Percentiles rank a stretch among this genome's conserved stretches.
Conservation (phyloP, 2,888 invertebrate genomes). For the Alcis repandata region DNA sequence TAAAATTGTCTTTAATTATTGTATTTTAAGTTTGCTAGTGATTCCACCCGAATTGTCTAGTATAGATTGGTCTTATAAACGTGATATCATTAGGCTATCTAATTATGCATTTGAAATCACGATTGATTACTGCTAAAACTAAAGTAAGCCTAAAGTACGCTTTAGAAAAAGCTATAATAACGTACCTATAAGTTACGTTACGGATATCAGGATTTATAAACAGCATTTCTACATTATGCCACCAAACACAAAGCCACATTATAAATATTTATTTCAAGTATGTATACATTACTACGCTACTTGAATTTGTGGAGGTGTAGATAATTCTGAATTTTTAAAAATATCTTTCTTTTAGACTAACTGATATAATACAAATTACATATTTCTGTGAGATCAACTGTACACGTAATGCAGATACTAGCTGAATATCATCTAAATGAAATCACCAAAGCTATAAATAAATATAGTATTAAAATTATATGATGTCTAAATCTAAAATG, state of each 20-base stretch:
- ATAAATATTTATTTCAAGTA: conserved; percentile 57
- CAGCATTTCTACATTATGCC: conserved; percentile 4
- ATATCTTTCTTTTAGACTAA: conserved; percentile 44
- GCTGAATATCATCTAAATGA: conserved; percentile 11
- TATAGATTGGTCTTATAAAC: too few relatives aligned
- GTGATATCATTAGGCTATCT: too few relatives aligned
- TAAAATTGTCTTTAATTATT: too few relatives aligned
- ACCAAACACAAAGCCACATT: conserved; percentile 48
- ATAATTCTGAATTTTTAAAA: conserved; percentile 46
- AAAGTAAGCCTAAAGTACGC: too few relatives aligned
- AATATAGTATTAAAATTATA: conserved; percentile 3
- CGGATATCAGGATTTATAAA: not conserved
- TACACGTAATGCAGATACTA: conserved; percentile 34
- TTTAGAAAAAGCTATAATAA: too few relatives aligned
- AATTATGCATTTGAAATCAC: too few relatives aligned
- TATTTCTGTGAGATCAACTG: conserved; percentile 39
- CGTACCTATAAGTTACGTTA: not conserved
- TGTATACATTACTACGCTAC: conserved; percentile 50
- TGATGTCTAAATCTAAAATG: conserved; percentile 3
- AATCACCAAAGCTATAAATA: conserved; percentile 19
- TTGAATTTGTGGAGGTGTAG: conserved; percentile 49
- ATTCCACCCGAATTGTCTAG: too few relatives aligned
- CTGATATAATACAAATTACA: conserved; percentile 47
- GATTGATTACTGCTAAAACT: too few relatives aligned
- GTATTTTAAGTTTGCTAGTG: too few relatives aligned